These are phyloP conservation scores for Camponotus vicinus DNA, from an alignment of 1,140 invertebrate genomes.

Conservation along the genomic window DNA sequence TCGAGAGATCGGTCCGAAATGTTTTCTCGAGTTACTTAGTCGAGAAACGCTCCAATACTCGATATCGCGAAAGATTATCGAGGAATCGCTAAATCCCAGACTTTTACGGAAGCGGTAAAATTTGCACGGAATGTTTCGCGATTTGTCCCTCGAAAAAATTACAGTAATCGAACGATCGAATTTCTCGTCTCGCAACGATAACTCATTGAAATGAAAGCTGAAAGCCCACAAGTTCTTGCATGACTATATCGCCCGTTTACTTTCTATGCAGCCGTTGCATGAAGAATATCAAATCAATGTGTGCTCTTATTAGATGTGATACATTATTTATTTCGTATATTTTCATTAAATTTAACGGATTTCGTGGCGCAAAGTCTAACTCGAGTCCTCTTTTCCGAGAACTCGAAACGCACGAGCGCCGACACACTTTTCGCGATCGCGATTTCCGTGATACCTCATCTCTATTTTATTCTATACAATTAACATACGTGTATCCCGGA, in stretches of 20 bases:
- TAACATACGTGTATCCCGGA: conserved; percentile 15
- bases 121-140: neutral
- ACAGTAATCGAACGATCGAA: conserved; percentile 8
- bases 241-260: neutral
- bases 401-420: conserved; percentile 1
- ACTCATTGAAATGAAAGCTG: conserved; percentile 9
- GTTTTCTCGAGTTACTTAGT: neutral
- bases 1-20: neutral
- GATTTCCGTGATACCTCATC: conserved; percentile 7
- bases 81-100: neutral
- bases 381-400: neutral
- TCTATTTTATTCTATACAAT: conserved; percentile 14
- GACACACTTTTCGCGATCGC: conserved; percentile 16
- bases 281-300: neutral
- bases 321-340: neutral
- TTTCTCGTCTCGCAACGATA: conserved; percentile 35
- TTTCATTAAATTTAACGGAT: neutral
- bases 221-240: conserved; percentile 5
- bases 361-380: neutral
- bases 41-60: neutral
- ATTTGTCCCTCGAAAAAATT: neutral
- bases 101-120: neutral
- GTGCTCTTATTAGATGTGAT: neutral
- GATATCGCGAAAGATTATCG: neutral
- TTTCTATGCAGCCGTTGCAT: neutral